Evolutionary conservation across 2,113 vertebrate genomes (phyloP).

Genomic region (Suricata suricatta): DNA sequence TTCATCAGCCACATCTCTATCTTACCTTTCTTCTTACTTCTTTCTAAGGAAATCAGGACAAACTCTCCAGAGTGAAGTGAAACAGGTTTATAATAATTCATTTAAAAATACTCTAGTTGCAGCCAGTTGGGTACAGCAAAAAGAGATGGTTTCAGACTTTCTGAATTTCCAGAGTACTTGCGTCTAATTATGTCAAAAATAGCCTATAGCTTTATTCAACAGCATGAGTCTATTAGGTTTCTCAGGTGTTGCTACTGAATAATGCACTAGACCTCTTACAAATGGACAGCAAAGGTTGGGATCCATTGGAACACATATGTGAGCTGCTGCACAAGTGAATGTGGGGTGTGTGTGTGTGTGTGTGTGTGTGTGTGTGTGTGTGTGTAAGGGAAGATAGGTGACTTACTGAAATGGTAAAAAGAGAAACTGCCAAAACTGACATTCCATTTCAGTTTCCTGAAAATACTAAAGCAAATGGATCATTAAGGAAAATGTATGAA

Average conservation of each 20-base stretch:
- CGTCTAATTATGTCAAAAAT: slow-evolving; percentile 41
- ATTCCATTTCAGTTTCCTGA: slow-evolving; percentile 27
- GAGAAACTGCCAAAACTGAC: not conserved
- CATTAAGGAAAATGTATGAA: not conserved
- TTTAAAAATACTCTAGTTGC: not conserved
- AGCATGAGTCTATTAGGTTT: not conserved
- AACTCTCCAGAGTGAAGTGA: not conserved
- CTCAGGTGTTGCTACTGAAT: slow-evolving; percentile 10
- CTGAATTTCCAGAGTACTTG: slow-evolving; percentile 29
- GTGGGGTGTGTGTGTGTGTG: too few species aligned
- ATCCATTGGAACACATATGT: not conserved
- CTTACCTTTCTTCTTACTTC: not conserved
- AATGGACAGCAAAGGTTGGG: not conserved
- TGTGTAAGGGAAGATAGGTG: not conserved
- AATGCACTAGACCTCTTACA: not conserved
- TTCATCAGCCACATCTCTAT: not conserved
- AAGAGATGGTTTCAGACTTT: not conserved
- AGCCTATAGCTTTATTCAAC: not conserved
- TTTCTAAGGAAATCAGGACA: not conserved
- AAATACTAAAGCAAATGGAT: not conserved
- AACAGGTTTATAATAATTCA: not conserved
- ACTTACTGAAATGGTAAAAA: not conserved
- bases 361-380: not conserved
- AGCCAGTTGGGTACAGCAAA: not conserved
- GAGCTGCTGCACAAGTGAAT: slow-evolving; percentile 24